These are phyloP conservation scores for Drosophila acutilabella DNA, from an alignment of 2,888 invertebrate genomes.

Conservation along the genomic window DNA sequence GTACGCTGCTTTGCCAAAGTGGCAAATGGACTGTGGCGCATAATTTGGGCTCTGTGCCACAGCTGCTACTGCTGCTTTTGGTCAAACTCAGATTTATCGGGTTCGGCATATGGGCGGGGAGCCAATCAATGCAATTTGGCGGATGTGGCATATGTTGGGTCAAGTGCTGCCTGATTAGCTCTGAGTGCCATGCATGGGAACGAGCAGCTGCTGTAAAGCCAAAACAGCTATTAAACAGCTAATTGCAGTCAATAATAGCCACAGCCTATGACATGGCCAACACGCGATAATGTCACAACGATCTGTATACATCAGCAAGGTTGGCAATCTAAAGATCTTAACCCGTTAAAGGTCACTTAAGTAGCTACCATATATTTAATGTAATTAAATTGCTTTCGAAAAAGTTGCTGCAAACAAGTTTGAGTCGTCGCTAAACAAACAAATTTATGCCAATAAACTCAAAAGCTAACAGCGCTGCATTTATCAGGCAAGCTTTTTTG, in stretches of 20 bases:
- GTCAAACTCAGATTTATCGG: conserved; percentile 56
- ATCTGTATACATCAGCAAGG: conserved; percentile 19
- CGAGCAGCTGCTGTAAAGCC: conserved; percentile 16
- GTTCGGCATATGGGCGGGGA: conserved; percentile 38
- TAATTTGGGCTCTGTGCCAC: conserved; percentile 46
- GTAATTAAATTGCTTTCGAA: conserved; percentile 17
- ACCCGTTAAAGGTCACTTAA: conserved; percentile 14
- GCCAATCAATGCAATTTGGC: conserved; percentile 61
- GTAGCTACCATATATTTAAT: conserved; percentile 8
- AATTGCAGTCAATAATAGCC: conserved; percentile 34
- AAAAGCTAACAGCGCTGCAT: neutral
- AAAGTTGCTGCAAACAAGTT: conserved; percentile 29
- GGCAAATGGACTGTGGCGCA: conserved; percentile 53
- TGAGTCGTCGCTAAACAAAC: conserved; percentile 12
- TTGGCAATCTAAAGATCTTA: conserved; percentile 5
- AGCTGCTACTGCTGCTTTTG: conserved; percentile 20
- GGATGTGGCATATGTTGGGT: conserved; percentile 60
- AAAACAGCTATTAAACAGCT: conserved; percentile 30
- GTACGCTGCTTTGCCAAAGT: conserved; percentile 42
- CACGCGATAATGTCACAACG: conserved; percentile 33
- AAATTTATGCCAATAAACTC: conserved; percentile 30
- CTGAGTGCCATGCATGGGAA: conserved; percentile 43
- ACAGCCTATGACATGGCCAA: conserved; percentile 8
- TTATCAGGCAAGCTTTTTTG: conserved; percentile 12
- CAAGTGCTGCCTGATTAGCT: conserved; percentile 48